These are phyloP conservation scores for Albula goreensis DNA, from an alignment of 2,113 vertebrate species.

Conservation along the genomic window DNA sequence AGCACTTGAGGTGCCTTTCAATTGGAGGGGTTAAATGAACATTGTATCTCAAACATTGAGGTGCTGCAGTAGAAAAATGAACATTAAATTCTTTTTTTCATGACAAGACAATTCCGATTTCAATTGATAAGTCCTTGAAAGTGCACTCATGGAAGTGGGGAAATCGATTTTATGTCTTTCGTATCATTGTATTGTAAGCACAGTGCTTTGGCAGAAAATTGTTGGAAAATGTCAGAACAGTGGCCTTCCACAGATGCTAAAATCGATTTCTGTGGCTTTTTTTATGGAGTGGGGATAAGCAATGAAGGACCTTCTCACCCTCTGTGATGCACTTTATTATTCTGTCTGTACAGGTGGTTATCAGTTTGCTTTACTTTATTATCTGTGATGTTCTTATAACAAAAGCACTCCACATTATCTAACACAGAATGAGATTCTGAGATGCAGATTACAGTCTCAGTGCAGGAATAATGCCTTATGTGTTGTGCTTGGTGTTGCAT, in stretches of 20 bases:
- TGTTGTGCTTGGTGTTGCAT: not conserved
- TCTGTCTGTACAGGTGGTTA: not conserved
- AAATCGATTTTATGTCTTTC: slow-evolving; percentile 57
- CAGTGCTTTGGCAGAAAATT: slow-evolving; percentile 27
- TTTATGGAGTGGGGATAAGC: no score
- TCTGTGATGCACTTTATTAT: not conserved
- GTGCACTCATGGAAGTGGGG: slow-evolving; percentile 38
- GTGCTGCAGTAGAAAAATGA: not conserved
- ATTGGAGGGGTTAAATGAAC: not conserved
- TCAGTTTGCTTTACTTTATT: slow-evolving; percentile 1
- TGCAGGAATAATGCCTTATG: not conserved
- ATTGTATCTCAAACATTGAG: not conserved
- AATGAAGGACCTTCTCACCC: not conserved
- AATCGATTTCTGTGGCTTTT: slow-evolving; percentile 44
- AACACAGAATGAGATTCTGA: not conserved
- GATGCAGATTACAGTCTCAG: not conserved
- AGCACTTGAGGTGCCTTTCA: not conserved
- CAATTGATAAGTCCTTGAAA: slow-evolving; percentile 39
- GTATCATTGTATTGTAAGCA: slow-evolving; percentile 45
- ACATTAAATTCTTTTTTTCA: slow-evolving; percentile 30
- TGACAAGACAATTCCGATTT: slow-evolving; percentile 34
- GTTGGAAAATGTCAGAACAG: slow-evolving; percentile 31
- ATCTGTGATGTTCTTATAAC: not conserved
- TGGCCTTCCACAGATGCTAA: slow-evolving; percentile 18
- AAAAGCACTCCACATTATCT: not conserved